Evolutionary conservation across 2,797 vertebrate genomes (phyloP).

Genomic region (Sebastiscus albofasciatus): DNA sequence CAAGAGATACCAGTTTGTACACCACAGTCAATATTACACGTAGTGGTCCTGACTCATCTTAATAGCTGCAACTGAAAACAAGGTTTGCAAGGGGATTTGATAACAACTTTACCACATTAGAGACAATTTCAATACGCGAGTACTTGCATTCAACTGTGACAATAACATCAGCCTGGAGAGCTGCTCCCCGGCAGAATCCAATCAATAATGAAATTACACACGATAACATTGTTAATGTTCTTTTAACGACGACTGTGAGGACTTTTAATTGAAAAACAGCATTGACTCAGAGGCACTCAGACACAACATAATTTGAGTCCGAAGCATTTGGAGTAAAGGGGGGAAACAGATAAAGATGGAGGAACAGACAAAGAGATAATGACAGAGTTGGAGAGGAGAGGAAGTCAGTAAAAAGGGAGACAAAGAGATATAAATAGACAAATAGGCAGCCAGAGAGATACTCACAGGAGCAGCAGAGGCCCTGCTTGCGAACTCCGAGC

Average conservation of each 20-base stretch:
- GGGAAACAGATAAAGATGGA: background rate
- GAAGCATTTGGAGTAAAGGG: background rate
- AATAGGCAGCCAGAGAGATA: background rate
- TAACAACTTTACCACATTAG: background rate
- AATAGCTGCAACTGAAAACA: background rate
- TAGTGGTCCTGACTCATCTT: background rate
- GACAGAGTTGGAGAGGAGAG: background rate
- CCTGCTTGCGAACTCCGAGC: conserved; percentile 94
- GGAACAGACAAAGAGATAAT: background rate
- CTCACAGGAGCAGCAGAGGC: conserved; percentile 94
- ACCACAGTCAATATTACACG: background rate
- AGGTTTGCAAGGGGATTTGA: background rate
- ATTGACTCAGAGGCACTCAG: conserved; percentile 22
- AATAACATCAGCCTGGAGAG: background rate
- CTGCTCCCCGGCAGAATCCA: conserved; percentile 1
- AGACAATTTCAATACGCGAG: background rate
- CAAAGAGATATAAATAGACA: background rate
- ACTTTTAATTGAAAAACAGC: conserved; percentile 31
- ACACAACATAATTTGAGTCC: background rate
- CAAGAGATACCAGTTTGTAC: background rate
- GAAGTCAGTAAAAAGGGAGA: background rate
- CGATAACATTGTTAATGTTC: conserved; percentile 24
- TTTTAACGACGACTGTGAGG: conserved; percentile 10
- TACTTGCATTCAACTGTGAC: background rate
- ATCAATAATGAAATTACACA: conserved; percentile 24